phyloP scores from a whole-genome alignment of 2,888 invertebrate genomes.

The Caenorhabditis sp. region DNA sequence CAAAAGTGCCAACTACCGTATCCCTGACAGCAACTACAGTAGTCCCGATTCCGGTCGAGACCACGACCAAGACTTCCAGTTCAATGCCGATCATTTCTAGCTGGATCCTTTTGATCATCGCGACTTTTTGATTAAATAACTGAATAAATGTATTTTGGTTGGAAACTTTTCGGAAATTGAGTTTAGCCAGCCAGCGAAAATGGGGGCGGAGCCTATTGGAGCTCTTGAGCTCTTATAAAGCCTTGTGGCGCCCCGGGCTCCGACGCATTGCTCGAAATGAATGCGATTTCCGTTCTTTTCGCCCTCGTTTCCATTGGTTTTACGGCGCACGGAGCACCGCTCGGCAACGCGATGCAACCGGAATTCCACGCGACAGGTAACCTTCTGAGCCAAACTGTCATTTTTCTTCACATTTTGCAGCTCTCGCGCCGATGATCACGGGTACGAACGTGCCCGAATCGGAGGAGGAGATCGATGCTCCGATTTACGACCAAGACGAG shows the following conservation, averaged over 20 bases:
- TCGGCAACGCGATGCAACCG: slow-evolving; percentile 36
- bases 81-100: slow-evolving; percentile 1
- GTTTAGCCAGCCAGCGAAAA: background rate
- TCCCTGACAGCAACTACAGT: slow-evolving; percentile 12
- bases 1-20: slow-evolving; percentile 14
- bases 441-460: slow-evolving; percentile 40
- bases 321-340: slow-evolving; percentile 8
- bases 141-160: background rate
- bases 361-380: slow-evolving; percentile 47
- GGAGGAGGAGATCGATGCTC: slow-evolving; percentile 42
- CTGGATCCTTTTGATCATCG: slow-evolving; percentile 12
- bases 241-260: no score
- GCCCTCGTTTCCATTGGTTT: background rate
- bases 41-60: background rate
- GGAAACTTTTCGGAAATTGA: background rate
- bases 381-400: background rate
- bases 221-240: no score
- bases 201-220: slow-evolving; percentile 1
- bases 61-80: background rate
- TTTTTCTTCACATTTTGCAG: background rate
- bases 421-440: slow-evolving; percentile 33
- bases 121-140: background rate
- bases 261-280: slow-evolving; percentile 10
- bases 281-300: background rate
- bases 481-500: slow-evolving; percentile 29